Conservation (phyloP, 2,797 vertebrate species). For the Carapus acus region DNA sequence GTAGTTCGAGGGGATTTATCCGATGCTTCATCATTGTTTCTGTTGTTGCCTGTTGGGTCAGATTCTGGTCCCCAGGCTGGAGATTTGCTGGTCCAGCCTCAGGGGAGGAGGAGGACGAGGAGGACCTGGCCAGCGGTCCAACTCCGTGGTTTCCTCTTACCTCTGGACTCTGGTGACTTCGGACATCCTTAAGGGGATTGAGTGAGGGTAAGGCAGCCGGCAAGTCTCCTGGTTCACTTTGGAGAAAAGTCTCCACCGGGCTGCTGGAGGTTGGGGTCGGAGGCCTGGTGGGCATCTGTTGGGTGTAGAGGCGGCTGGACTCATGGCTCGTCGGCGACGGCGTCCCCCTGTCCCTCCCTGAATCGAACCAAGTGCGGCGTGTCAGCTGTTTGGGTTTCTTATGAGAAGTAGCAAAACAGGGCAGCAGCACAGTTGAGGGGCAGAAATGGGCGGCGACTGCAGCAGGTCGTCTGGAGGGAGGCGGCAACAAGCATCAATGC, state of each 20-base stretch:
- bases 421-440: slow-evolving; percentile 4
- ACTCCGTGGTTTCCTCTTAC: slow-evolving; percentile 51
- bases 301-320: slow-evolving; percentile 73
- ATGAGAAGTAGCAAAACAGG: slow-evolving; percentile 7
- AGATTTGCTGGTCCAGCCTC: slow-evolving; percentile 18
- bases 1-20: slow-evolving; percentile 4
- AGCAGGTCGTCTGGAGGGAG: slow-evolving; percentile 2
- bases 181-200: slow-evolving; percentile 18
- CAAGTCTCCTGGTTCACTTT: slow-evolving; percentile 39
- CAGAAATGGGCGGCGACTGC: slow-evolving; percentile 11
- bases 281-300: slow-evolving; percentile 65
- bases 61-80: slow-evolving; percentile 20
- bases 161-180: slow-evolving; percentile 47
- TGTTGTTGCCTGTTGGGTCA: neutral
- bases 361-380: slow-evolving; percentile 62
- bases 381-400: slow-evolving; percentile 4
- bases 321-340: slow-evolving; percentile 70
- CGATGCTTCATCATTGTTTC: neutral
- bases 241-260: slow-evolving; percentile 48
- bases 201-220: slow-evolving; percentile 14
- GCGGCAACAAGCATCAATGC: slow-evolving; percentile 1
- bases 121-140: slow-evolving; percentile 66
- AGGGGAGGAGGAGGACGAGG: no score
- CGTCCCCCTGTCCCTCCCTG: slow-evolving; percentile 80
- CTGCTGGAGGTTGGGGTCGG: slow-evolving; percentile 51